Evolutionary conservation across 2,113 vertebrate genomes (phyloP), one percentile per base, ranked within the genome.

Genomic region (Muntiacus muntjak): DNA sequence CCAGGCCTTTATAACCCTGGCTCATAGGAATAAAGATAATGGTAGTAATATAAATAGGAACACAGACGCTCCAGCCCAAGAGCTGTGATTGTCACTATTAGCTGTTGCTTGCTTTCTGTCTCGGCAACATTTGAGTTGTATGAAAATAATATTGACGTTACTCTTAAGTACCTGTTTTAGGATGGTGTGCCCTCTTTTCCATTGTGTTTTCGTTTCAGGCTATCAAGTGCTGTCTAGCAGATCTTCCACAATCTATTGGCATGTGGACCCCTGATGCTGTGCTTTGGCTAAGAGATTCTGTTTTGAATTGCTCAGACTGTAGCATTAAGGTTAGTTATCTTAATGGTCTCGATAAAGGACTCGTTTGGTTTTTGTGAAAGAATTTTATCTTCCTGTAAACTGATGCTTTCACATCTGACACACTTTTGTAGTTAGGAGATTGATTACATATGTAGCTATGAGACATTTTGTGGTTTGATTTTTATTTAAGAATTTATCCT

Each of bases 241-340:
- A 99, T 88, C 92, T 99, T 87, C 98, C 98, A 7, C 98, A 98
- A 52, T 99, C 99, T 90, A 98, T 98, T 96, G 98, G 98, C 94
- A 99, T 99, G 98, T 99, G 99, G 99, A 99, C 99, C 79, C 99
- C 99, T 78, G 99, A 99, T 95, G 99, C 99, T 33, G 98, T 99
- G 33, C 97, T 99, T 93, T 99, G 99, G 99, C 96, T 99, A 76
- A 99, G 99, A 98, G 99, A 99, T 93, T 98, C 98, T 30, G 98
- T 99, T 60, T 93, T 99, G 89, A 99, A 98, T 86, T 98, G 99
- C 96, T 97, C 98, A 2, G 98, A 99, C 96, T 99, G 99, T 96
- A 99, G 98, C 98, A 99, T 99, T 98, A 99, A 99, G 99, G 99
- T 99, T 98, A 98, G 86, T 92, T 76, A 57, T 33, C 71, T 57